Evolutionary conservation across 2,888 invertebrate genomes (phyloP).

Genomic region (Napeogenes inachia): DNA sequence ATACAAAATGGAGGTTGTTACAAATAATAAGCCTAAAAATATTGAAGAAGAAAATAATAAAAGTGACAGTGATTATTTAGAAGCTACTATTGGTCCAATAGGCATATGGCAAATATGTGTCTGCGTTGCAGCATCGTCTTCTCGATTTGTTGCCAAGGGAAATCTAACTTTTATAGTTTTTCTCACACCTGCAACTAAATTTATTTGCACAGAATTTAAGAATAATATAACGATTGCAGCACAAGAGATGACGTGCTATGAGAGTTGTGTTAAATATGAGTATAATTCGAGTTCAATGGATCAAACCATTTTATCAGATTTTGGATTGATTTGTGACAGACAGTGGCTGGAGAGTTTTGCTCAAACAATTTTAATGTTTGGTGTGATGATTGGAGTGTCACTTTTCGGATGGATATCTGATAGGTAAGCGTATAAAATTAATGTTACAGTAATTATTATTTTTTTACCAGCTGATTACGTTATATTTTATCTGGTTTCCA

Average conservation of each 20-base stretch:
- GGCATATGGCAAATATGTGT: constrained; percentile 47
- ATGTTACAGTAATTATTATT: background rate
- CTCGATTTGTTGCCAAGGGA: constrained; percentile 42
- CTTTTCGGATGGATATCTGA: constrained; percentile 56
- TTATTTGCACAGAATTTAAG: constrained; percentile 41
- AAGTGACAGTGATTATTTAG: constrained; percentile 47
- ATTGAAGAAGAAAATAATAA: constrained; percentile 18
- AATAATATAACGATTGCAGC: constrained; percentile 33
- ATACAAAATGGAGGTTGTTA: too few species aligned
- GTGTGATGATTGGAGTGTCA: constrained; percentile 44
- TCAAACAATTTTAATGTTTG: constrained; percentile 51
- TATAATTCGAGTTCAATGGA: constrained; percentile 41
- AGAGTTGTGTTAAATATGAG: constrained; percentile 44
- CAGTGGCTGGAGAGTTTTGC: constrained; percentile 51
- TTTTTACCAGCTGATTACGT: background rate
- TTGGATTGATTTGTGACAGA: constrained; percentile 47
- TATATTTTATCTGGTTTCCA: too few species aligned
- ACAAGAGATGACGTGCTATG: constrained; percentile 46
- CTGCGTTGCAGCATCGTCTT: constrained; percentile 32
- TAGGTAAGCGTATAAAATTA: constrained; percentile 43
- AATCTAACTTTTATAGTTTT: constrained; percentile 46
- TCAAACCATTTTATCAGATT: constrained; percentile 44
- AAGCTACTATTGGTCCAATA: constrained; percentile 48
- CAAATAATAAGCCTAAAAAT: background rate
- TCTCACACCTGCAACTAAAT: constrained; percentile 46